Evolutionary conservation across 2,888 invertebrate genomes (phyloP).

Genomic region (Sarcophaga subvicina): DNA sequence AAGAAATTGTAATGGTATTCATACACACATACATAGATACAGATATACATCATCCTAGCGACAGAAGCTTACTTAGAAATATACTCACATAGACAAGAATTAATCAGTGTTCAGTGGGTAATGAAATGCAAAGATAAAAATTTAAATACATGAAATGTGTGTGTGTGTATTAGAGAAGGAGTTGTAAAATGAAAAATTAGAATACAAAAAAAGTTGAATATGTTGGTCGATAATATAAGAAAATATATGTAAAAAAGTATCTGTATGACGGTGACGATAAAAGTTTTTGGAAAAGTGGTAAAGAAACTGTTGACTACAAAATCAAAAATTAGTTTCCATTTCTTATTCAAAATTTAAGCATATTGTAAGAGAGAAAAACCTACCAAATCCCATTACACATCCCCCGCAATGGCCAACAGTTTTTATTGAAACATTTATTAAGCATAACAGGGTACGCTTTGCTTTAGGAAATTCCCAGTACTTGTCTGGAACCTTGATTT

Average conservation of each 20-base stretch:
- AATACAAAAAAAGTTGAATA: background rate
- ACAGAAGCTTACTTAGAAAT: background rate
- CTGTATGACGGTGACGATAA: background rate
- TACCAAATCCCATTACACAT: too few species aligned
- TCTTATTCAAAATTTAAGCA: background rate
- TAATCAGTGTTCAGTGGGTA: conserved; percentile 51
- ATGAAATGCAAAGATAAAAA: conserved; percentile 62
- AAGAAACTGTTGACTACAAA: background rate
- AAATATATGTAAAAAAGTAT: background rate
- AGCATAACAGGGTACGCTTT: too few species aligned
- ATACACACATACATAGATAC: background rate
- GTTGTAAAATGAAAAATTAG: conserved; percentile 37
- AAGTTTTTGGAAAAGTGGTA: background rate
- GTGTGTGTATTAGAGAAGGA: background rate
- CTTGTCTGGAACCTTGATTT: too few species aligned
- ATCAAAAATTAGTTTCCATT: too few species aligned
- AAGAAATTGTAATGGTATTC: conserved; percentile 60
- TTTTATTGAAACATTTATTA: too few species aligned
- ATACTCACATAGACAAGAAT: conserved; percentile 7
- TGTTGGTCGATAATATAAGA: background rate
- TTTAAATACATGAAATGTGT: conserved; percentile 20
- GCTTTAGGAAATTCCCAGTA: too few species aligned
- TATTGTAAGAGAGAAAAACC: background rate
- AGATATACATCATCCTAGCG: background rate
- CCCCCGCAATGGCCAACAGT: too few species aligned